phyloP scores from a whole-genome alignment of 2,797 vertebrate species.

The Mallotus villosus region DNA sequence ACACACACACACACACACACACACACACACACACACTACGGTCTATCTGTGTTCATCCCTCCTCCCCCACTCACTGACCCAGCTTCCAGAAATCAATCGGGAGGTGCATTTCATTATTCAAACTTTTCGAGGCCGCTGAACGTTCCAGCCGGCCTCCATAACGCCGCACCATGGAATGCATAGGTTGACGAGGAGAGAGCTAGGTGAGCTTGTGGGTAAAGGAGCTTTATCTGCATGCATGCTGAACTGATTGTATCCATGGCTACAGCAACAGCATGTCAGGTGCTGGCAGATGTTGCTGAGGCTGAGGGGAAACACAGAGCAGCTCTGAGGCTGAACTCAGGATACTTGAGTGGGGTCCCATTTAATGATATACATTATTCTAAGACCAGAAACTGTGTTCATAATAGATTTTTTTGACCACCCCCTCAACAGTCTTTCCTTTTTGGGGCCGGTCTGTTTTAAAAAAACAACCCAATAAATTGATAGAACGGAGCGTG shows the following conservation, averaged over 20 bases:
- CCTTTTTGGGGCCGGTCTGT: no score
- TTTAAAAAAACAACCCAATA: no score
- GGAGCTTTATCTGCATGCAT: slow-evolving; percentile 19
- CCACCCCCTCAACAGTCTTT: no score
- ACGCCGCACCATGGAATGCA: not conserved
- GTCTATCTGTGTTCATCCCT: slow-evolving; percentile 35
- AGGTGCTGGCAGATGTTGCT: not conserved
- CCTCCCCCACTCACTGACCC: slow-evolving; percentile 32
- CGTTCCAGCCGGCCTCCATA: not conserved
- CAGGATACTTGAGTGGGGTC: no score
- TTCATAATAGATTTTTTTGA: no score
- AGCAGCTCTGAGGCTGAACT: not conserved
- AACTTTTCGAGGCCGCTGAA: not conserved
- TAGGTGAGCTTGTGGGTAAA: not conserved
- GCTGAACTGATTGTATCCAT: slow-evolving; percentile 40
- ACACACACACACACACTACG: no score
- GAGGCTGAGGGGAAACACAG: not conserved
- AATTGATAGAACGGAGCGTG: no score
- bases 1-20: no score
- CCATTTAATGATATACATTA: no score
- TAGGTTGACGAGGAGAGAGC: not conserved
- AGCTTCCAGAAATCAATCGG: slow-evolving; percentile 5
- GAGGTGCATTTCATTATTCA: not conserved
- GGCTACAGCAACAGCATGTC: slow-evolving; percentile 30
- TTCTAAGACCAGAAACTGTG: no score